phyloP scores from a whole-genome alignment of 2,113 vertebrate genomes.

The Nyctereutes procyonoides region DNA sequence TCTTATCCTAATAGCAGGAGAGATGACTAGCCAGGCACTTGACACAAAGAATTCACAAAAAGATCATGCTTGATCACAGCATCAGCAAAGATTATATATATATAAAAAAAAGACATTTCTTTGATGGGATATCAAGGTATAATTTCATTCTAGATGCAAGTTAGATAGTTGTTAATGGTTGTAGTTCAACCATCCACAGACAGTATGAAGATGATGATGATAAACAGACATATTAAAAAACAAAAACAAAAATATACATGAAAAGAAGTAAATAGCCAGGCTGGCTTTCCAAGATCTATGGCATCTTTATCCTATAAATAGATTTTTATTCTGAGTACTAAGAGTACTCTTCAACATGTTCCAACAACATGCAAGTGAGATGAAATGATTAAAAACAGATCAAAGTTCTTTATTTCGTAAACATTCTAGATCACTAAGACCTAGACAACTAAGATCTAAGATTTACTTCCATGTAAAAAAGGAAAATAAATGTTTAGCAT shows the following conservation, averaged over 20 bases:
- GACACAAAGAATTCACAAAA: background rate
- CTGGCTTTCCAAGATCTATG: background rate
- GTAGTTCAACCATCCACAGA: background rate
- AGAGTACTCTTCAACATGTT: background rate
- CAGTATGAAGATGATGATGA: background rate
- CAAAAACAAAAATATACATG: background rate
- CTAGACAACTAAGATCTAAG: background rate
- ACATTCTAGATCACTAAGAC: background rate
- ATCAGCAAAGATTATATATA: background rate
- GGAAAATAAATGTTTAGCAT: background rate
- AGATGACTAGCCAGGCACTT: background rate
- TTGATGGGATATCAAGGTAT: background rate
- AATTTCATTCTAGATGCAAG: background rate
- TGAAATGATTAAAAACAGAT: background rate
- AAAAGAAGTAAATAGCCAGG: background rate
- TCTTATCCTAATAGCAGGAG: background rate
- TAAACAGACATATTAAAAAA: background rate
- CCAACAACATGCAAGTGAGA: background rate
- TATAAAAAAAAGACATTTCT: background rate
- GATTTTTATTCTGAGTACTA: background rate
- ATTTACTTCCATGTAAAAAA: background rate
- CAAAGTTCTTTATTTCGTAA: background rate
- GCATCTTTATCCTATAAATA: background rate
- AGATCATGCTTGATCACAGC: background rate
- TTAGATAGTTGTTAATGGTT: background rate